Evolutionary conservation across 2,113 vertebrate genomes (phyloP), one percentile per base, ranked within the genome.

Genomic region (Ondatra zibethicus): DNA sequence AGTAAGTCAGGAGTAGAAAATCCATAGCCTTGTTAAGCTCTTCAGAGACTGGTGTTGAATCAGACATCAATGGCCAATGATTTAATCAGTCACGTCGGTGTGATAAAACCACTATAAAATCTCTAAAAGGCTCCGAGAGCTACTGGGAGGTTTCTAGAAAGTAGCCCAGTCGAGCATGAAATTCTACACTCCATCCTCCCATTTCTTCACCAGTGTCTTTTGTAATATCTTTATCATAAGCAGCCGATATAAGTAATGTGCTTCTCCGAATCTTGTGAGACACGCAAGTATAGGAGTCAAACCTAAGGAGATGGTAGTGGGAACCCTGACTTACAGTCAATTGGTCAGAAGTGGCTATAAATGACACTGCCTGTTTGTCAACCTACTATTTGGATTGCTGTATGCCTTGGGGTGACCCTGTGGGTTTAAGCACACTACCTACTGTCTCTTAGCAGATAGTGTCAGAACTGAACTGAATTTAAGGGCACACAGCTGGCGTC

Each of bases 21-120:
- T 88, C 85, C 85, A 70, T 36, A 45, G 85, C 65, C 85, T 88
- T 70, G 45, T 70, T 52, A 88, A 70, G 85, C 85, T 88, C 85
- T 88, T 88, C 47, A 14, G 85, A 65, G 85, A n/a, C 33, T n/a
- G 45, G 10, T n/a, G 31, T 70, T 88, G 85, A 50, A 50, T 70
- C 65, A 88, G 65, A 36, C 85, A 88, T 52, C 85, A 70, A 88
- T 88, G 65, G 45, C 65, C 45, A 16, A 52, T 70, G 85, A 70
- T 88, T 88, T 88, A 88, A 87, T 87, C 85, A 87, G 66, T 88
- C 45, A 27, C 70, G 66, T 52, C 33, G n/a, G 66, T 70, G 45
- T 52, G 70, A 70, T 88, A 88, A 88, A 88, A 45, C 65, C 47
- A 52, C 65, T 70, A 88, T 70, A 52, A 88, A 85, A 70, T 52